These are phyloP conservation scores for Andricus curvator DNA, from an alignment of 2,888 invertebrate genomes.

Conservation along the genomic window DNA sequence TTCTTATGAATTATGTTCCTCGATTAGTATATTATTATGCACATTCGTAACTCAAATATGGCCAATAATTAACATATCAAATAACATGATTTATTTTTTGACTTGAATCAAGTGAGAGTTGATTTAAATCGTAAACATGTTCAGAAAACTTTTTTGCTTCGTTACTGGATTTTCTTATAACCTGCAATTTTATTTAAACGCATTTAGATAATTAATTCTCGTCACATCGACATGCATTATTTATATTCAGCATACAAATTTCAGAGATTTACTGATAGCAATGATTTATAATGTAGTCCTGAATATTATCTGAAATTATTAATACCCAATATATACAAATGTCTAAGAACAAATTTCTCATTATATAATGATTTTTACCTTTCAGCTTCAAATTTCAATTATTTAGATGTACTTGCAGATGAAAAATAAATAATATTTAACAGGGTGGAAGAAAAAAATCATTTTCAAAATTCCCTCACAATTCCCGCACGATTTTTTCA, in stretches of 20 bases:
- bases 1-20: not conserved
- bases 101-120: not conserved
- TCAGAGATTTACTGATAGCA: not conserved
- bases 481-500: too few species aligned
- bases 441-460: too few species aligned
- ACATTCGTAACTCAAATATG: not conserved
- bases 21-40: not conserved
- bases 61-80: slow-evolving; percentile 1
- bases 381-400: too few species aligned
- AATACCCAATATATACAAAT: too few species aligned
- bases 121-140: not conserved
- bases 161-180: not conserved
- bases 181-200: not conserved
- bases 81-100: not conserved
- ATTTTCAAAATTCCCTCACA: too few species aligned
- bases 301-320: not conserved
- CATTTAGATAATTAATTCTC: not conserved
- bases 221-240: not conserved
- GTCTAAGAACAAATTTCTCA: too few species aligned
- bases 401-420: too few species aligned
- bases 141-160: not conserved
- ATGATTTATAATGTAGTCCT: not conserved
- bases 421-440: too few species aligned
- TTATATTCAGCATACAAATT: not conserved
- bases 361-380: too few species aligned